These are phyloP conservation scores for Ceratoteleas bidentatus DNA, from an alignment of 1,140 invertebrate species.

Conservation along the genomic window DNA sequence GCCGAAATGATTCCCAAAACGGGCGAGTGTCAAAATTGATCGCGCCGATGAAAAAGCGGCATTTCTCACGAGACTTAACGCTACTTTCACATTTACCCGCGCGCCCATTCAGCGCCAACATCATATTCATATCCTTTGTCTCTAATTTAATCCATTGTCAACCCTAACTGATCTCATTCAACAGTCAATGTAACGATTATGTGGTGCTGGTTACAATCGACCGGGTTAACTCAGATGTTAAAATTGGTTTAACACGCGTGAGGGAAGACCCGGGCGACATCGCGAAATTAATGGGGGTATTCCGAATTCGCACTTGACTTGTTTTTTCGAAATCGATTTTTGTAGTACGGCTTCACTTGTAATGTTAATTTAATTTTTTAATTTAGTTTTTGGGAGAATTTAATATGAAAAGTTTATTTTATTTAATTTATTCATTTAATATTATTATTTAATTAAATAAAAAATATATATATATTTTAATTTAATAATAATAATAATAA, in stretches of 20 bases:
- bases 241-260: slow-evolving; percentile 51
- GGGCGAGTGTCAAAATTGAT: too few relatives aligned
- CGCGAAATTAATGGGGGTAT: neutral
- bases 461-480: too few relatives aligned
- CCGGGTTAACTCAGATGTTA: slow-evolving; percentile 57
- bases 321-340: too few relatives aligned
- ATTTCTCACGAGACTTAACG: slow-evolving; percentile 58
- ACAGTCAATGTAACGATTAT: slow-evolving; percentile 63
- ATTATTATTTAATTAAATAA: too few relatives aligned
- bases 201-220: slow-evolving; percentile 59
- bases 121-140: slow-evolving; percentile 65
- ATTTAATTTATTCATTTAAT: too few relatives aligned
- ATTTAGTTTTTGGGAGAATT: too few relatives aligned
- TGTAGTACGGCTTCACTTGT: too few relatives aligned
- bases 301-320: too few relatives aligned
- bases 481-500: too few relatives aligned
- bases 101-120: slow-evolving; percentile 48
- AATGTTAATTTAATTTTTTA: too few relatives aligned
- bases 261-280: slow-evolving; percentile 8
- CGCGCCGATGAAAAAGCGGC: slow-evolving; percentile 4
- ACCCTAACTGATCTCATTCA: slow-evolving; percentile 65
- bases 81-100: slow-evolving; percentile 39
- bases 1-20: too few relatives aligned
- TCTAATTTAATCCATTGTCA: slow-evolving; percentile 65
- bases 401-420: too few relatives aligned